Conservation (phyloP, 2,797 vertebrate species). For the Hylomyscus alleni region DNA sequence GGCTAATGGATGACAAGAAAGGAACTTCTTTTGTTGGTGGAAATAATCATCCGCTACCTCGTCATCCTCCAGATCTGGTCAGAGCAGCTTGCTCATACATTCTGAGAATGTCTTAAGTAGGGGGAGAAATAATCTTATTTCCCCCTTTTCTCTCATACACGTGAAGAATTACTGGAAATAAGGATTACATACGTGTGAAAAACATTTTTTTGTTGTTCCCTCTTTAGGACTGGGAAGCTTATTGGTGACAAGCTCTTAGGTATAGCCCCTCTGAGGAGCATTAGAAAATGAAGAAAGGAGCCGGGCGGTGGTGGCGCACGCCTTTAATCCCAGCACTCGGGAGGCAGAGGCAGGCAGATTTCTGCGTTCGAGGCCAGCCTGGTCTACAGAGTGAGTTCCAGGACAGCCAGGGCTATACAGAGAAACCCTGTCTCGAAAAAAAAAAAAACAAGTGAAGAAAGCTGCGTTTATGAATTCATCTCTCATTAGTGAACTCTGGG, state of each 20-base stretch:
- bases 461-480: background rate
- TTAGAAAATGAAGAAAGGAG: slow-evolving; percentile 24
- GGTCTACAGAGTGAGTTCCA: too few species aligned
- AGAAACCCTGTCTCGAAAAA: too few species aligned
- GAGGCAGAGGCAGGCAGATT: too few species aligned
- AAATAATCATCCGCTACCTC: background rate
- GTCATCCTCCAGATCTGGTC: background rate
- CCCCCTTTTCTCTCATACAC: background rate
- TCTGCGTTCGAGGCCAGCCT: too few species aligned
- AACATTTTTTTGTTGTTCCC: background rate
- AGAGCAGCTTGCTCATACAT: background rate
- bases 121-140: slow-evolving; percentile 2
- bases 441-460: slow-evolving; percentile 34
- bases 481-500: background rate
- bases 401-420: too few species aligned
- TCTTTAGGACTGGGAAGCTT: slow-evolving; percentile 66
- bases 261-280: slow-evolving; percentile 73
- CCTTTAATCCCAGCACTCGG: too few species aligned
- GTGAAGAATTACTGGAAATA: slow-evolving; percentile 58
- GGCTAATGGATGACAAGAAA: too few species aligned
- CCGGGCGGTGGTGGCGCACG: too few species aligned
- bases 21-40: background rate
- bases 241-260: slow-evolving; percentile 57
- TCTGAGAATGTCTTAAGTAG: slow-evolving; percentile 30
- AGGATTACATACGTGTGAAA: slow-evolving; percentile 50